Percentiles rank a stretch among this genome's conserved stretches.
phyloP scores from a whole-genome alignment of 2,797 vertebrate genomes.

The Enteromius trimaculatus region DNA sequence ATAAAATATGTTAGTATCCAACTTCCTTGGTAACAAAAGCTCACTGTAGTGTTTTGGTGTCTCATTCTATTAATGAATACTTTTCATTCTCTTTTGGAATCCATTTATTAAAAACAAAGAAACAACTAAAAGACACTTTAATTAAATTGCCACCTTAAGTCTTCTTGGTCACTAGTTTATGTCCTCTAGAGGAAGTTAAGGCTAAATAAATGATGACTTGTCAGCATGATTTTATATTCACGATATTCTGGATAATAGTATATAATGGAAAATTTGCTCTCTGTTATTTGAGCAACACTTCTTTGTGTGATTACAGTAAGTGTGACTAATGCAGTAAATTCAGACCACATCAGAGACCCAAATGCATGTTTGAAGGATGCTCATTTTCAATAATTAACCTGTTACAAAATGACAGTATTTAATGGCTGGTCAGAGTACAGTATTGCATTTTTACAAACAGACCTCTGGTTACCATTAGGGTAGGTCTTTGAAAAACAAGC shows the following conservation, averaged over 20 bases:
- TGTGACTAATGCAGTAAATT: background rate
- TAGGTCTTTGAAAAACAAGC: constrained; percentile 10
- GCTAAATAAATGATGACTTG: background rate
- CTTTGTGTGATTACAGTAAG: background rate
- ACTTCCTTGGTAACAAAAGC: background rate
- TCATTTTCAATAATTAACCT: background rate
- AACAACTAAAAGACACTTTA: background rate
- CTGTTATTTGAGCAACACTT: background rate
- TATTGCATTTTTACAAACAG: background rate
- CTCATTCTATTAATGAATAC: background rate
- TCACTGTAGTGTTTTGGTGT: background rate
- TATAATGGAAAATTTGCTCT: background rate
- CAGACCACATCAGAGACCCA: background rate
- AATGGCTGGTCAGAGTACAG: background rate
- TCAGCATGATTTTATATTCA: background rate
- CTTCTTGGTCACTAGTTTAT: background rate
- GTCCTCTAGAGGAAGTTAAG: background rate
- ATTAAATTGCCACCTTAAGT: background rate
- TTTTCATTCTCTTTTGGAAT: background rate
- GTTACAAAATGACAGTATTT: background rate
- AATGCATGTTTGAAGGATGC: background rate
- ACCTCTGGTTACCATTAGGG: background rate
- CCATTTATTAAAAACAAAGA: background rate
- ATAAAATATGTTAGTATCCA: background rate
- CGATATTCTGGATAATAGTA: too few species aligned